Percentiles rank a stretch among this genome's conserved stretches.
Evolutionary conservation across 2,888 invertebrate species (phyloP).

Genomic region (Cremastinae sp.): DNA sequence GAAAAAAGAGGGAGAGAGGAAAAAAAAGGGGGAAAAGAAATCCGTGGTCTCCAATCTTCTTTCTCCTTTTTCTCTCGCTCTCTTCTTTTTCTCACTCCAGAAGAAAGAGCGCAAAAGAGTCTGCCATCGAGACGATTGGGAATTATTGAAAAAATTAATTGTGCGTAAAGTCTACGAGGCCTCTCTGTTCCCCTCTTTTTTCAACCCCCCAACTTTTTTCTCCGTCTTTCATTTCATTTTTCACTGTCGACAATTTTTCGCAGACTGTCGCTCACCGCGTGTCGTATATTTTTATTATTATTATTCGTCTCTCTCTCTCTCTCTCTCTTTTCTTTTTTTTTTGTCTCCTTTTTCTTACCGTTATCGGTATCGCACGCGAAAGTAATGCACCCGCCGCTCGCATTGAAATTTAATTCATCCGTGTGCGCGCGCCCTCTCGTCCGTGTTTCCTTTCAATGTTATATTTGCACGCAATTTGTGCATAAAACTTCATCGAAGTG

Average conservation of each 20-base stretch:
- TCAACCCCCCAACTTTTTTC: slow-evolving; percentile 31
- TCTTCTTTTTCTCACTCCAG: slow-evolving; percentile 37
- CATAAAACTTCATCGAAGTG: slow-evolving; percentile 18
- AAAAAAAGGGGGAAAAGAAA: slow-evolving; percentile 27
- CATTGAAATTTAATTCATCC: slow-evolving; percentile 26
- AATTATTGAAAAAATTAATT: slow-evolving; percentile 79
- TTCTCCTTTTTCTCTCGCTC: slow-evolving; percentile 31
- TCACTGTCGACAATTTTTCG: slow-evolving; percentile 71
- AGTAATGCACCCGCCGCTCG: slow-evolving; percentile 36
- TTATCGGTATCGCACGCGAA: slow-evolving; percentile 40
- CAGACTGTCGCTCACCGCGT: slow-evolving; percentile 48
- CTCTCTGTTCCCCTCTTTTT: slow-evolving; percentile 46
- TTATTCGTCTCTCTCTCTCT: background rate
- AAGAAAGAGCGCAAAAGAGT: slow-evolving; percentile 29
- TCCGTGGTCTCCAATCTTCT: slow-evolving; percentile 50
- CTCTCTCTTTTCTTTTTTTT: slow-evolving; percentile 11
- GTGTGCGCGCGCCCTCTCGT: slow-evolving; percentile 9
- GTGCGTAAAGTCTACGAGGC: slow-evolving; percentile 76
- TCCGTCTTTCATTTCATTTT: slow-evolving; percentile 23
- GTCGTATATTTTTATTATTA: slow-evolving; percentile 23
- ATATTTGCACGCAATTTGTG: slow-evolving; percentile 24
- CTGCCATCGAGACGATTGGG: slow-evolving; percentile 73
- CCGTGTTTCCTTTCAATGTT: slow-evolving; percentile 16
- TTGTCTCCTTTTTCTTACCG: slow-evolving; percentile 24
- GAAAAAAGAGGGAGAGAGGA: slow-evolving; percentile 14